A percentile compares a stretch with the other conserved stretches of the same genome.
Evolutionary conservation across 2,888 invertebrate species (phyloP).

Genomic region (Ormia ochracea): DNA sequence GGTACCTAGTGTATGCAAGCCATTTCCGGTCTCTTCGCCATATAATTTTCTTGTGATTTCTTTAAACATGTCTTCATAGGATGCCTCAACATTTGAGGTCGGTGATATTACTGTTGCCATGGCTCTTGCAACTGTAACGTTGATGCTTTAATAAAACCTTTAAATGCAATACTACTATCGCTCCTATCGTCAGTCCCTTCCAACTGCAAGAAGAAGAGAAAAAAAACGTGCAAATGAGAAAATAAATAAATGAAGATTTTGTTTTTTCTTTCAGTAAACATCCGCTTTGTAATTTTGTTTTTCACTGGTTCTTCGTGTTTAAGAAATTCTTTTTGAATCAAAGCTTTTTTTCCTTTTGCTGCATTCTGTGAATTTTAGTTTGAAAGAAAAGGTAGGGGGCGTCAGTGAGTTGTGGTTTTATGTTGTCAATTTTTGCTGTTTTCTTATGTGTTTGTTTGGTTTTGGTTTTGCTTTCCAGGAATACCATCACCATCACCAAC

Average conservation of each 20-base stretch:
- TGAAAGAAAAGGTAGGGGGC: conserved; percentile 46
- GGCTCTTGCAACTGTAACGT: conserved; percentile 64
- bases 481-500: no score
- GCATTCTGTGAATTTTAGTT: conserved; percentile 21
- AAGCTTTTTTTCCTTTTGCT: not conserved
- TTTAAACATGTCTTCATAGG: conserved; percentile 81
- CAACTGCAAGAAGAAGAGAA: conserved; percentile 43
- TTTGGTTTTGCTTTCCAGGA: conserved; percentile 43
- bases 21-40: conserved; percentile 84
- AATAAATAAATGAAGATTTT: conserved; percentile 21
- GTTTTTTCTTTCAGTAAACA: conserved; percentile 41
- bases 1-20: conserved; percentile 77
- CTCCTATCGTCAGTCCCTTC: conserved; percentile 46
- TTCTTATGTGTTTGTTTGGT: no score
- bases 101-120: conserved; percentile 78
- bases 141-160: conserved; percentile 59
- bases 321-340: conserved; percentile 14
- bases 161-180: conserved; percentile 43
- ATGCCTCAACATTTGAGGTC: conserved; percentile 77
- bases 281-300: conserved; percentile 44
- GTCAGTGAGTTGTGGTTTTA: conserved; percentile 44
- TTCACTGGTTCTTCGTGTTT: not conserved
- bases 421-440: conserved; percentile 33
- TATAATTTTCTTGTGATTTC: conserved; percentile 94
- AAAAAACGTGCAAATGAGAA: conserved; percentile 19